Evolutionary conservation across 2,888 invertebrate species (phyloP).

Genomic region (Ariolimax columbianus): DNA sequence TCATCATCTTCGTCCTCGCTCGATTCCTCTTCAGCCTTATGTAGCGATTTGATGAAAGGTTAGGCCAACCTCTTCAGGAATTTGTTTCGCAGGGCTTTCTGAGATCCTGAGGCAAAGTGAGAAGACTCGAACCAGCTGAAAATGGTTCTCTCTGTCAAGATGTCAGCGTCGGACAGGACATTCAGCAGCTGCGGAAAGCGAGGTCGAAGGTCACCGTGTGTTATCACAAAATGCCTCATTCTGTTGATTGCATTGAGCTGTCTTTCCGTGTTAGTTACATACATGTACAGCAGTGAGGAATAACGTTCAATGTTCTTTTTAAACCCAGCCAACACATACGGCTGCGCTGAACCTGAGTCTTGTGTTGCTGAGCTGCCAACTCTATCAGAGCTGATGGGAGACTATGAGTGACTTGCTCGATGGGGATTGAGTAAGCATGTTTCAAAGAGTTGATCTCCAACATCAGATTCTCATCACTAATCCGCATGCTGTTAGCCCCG

Average conservation of each 20-base stretch:
- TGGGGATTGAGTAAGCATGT: constrained; percentile 95
- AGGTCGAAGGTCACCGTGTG: constrained; percentile 25
- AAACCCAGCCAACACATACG: constrained; percentile 56
- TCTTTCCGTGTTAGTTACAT: too few relatives aligned
- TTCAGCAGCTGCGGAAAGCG: constrained; percentile 43
- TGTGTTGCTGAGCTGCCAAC: constrained; percentile 60
- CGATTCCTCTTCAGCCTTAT: constrained; percentile 88
- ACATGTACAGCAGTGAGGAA: too few relatives aligned
- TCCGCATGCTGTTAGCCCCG: constrained; percentile 91
- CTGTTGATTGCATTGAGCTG: too few relatives aligned
- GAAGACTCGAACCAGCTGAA: constrained; percentile 40
- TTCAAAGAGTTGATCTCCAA: constrained; percentile 97
- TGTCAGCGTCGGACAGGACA: constrained; percentile 44
- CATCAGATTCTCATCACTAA: constrained; percentile 93
- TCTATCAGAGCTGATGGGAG: constrained; percentile 88
- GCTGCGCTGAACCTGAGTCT: constrained; percentile 2
- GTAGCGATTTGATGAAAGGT: constrained; percentile 85
- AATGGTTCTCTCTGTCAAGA: constrained; percentile 24
- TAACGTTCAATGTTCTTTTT: too few relatives aligned
- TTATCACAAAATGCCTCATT: constrained; percentile 50
- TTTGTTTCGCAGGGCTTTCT: constrained; percentile 25
- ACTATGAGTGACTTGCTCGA: constrained; percentile 90
- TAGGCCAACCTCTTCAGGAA: constrained; percentile 43
- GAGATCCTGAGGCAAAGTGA: constrained; percentile 16
- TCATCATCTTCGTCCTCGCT: constrained; percentile 61